Percentiles rank a stretch among this genome's conserved stretches.
Evolutionary conservation across 2,888 invertebrate species (phyloP).

Genomic region (Heterodera filipjevi): DNA sequence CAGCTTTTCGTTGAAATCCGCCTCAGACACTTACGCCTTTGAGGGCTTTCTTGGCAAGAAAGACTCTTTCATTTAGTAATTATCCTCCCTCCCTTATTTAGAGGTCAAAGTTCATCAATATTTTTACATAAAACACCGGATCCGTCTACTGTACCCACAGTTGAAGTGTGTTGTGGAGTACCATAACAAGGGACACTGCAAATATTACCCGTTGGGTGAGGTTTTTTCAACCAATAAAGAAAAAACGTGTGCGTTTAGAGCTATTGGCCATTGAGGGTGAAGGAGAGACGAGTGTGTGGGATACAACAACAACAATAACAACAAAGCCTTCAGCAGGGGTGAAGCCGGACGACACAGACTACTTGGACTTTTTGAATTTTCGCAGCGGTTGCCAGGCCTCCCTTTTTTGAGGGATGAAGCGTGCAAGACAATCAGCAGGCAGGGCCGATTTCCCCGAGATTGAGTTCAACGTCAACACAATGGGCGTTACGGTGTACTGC

Average conservation of each 20-base stretch:
- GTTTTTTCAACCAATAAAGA: background rate
- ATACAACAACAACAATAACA: no score
- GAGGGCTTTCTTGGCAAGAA: background rate
- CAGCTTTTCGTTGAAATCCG: background rate
- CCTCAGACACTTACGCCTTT: background rate
- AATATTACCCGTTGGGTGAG: background rate
- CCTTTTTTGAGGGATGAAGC: background rate
- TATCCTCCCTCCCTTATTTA: background rate
- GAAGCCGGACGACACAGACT: background rate
- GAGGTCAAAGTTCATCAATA: conserved; percentile 6
- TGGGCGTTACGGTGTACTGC: background rate
- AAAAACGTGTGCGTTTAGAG: background rate
- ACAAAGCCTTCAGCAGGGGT: no score
- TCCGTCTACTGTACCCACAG: background rate
- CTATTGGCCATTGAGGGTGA: background rate
- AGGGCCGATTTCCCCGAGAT: conserved; percentile 1
- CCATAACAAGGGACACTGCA: background rate
- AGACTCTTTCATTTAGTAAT: background rate
- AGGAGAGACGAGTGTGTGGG: no score
- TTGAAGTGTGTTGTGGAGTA: background rate
- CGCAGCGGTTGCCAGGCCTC: background rate
- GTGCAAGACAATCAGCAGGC: background rate
- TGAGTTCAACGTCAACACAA: conserved; percentile 6
- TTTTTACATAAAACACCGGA: conserved; percentile 2
- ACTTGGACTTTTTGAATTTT: background rate